phyloP scores from a whole-genome alignment of 30 jellyfish, hydroid and myxozoan species.

The Hydractinia echinata region DNA sequence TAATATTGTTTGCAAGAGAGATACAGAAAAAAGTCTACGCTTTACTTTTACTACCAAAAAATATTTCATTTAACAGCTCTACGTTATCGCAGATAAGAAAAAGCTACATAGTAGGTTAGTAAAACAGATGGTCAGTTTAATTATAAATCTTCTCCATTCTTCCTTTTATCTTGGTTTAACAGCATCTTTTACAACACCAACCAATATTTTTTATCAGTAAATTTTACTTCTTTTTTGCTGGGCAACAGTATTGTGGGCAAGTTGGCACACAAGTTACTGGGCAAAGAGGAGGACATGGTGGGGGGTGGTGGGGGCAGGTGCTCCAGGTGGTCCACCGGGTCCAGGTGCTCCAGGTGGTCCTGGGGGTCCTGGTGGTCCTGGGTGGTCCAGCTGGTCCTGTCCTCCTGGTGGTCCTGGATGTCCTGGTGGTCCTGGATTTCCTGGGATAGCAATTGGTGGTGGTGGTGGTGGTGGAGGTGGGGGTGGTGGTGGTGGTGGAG shows the following conservation, averaged over 20 bases:
- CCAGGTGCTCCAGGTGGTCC: slow-evolving; percentile 92
- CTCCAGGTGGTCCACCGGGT: slow-evolving; percentile 86
- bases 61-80: no score
- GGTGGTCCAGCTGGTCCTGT: slow-evolving; percentile 83
- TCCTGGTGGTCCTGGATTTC: slow-evolving; percentile 85
- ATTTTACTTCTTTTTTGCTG: slow-evolving; percentile 16
- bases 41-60: no score
- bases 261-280: slow-evolving; percentile 41
- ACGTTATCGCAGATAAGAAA: no score
- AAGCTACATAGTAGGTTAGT: no score
- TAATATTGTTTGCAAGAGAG: no score
- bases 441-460: slow-evolving; percentile 33
- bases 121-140: no score
- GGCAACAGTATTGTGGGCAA: slow-evolving; percentile 33
- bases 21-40: no score
- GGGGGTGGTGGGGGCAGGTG: slow-evolving; percentile 51
- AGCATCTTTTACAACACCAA: no score
- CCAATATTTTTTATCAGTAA: not conserved
- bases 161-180: no score
- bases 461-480: slow-evolving; percentile 26
- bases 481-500: slow-evolving; percentile 37
- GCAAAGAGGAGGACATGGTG: slow-evolving; percentile 45
- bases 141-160: no score
- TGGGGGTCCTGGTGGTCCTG: slow-evolving; percentile 97
- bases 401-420: slow-evolving; percentile 89